A percentile compares a stretch with the other conserved stretches of the same genome.
Evolutionary conservation across 2,113 vertebrate species (phyloP).

Genomic region (Columba livia): DNA sequence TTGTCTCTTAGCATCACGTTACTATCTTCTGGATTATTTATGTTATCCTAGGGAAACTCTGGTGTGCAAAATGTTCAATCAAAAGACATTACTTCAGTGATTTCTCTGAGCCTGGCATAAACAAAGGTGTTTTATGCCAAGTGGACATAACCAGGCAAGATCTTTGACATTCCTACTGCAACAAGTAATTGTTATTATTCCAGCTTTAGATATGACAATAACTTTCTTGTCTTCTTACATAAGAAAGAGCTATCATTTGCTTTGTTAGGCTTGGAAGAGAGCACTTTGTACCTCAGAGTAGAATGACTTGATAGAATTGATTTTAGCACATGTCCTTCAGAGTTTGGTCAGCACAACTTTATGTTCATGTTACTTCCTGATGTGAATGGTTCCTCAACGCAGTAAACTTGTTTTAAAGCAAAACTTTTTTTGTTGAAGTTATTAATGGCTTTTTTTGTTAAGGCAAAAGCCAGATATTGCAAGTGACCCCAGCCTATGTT

Average conservation of each 20-base stretch:
- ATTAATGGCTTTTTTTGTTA: neutral
- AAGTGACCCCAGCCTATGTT: neutral
- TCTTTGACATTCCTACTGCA: conserved; percentile 55
- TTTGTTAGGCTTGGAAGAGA: neutral
- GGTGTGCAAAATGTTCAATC: conserved; percentile 7
- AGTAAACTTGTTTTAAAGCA: neutral
- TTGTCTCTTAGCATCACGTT: neutral
- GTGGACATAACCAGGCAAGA: neutral
- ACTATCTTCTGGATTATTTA: conserved; percentile 10
- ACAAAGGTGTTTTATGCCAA: conserved; percentile 47
- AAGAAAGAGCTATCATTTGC: neutral
- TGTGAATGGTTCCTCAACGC: neutral
- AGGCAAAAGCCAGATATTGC: neutral
- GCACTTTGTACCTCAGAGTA: neutral
- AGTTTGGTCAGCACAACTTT: neutral
- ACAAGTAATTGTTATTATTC: conserved; percentile 19
- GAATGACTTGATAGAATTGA: neutral
- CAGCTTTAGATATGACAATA: conserved; percentile 15
- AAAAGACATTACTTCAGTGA: conserved; percentile 21
- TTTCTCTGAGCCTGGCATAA: conserved; percentile 60
- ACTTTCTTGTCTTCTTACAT: conserved; percentile 13
- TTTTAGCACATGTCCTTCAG: neutral
- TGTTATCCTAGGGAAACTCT: neutral
- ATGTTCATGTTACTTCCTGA: neutral
- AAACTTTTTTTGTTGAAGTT: neutral